A percentile compares a stretch with the other conserved stretches of the same genome.
phyloP scores from a whole-genome alignment of 2,113 vertebrate genomes.

The Marmota flaviventris region DNA sequence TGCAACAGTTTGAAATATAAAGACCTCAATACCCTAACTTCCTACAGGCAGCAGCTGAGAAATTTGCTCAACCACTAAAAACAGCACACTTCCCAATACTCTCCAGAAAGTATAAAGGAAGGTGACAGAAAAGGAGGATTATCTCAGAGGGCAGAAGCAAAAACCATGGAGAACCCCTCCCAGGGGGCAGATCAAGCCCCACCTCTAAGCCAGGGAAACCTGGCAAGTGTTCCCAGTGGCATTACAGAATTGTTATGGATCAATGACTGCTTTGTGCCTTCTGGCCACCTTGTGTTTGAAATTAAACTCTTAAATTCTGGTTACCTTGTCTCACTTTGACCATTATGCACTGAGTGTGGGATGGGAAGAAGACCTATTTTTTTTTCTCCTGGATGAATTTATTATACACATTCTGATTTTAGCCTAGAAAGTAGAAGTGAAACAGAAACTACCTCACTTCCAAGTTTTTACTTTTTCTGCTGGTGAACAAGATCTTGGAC shows the following conservation, averaged over 20 bases:
- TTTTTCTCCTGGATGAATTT: neutral
- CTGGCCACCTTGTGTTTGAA: neutral
- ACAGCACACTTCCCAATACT: neutral
- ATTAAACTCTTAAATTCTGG: neutral
- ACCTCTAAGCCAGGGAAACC: neutral
- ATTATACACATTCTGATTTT: conserved; percentile 15
- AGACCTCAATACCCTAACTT: neutral
- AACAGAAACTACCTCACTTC: neutral
- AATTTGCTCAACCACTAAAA: neutral
- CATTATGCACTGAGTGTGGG: neutral
- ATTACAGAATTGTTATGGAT: neutral
- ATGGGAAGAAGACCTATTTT: neutral
- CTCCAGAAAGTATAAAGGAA: neutral
- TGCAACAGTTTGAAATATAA: neutral
- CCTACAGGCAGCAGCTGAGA: neutral
- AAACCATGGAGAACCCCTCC: neutral
- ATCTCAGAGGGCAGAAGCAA: neutral
- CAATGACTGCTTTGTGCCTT: neutral
- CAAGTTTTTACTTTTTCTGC: neutral
- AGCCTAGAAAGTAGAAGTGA: neutral
- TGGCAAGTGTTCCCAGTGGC: neutral
- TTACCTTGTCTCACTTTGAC: neutral
- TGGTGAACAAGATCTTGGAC: neutral
- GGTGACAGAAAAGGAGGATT: neutral
- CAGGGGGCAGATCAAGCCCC: neutral